Conservation (phyloP, 1,140 invertebrate species). For the Dreissena polymorpha region DNA sequence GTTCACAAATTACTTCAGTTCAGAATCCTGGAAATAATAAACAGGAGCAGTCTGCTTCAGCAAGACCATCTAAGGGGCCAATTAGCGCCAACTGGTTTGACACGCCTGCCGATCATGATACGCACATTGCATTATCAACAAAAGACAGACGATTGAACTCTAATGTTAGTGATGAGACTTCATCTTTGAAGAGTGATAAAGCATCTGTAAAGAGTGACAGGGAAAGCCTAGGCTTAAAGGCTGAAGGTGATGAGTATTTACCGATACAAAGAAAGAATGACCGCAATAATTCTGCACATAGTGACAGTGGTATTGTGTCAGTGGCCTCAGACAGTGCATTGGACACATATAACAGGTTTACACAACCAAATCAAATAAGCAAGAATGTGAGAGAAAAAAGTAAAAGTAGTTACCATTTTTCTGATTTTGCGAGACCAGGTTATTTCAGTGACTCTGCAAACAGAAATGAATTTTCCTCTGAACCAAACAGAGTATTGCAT, state of each 20-base stretch:
- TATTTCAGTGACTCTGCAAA: slow-evolving; percentile 44
- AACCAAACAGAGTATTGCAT: slow-evolving; percentile 32
- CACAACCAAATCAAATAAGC: not conserved
- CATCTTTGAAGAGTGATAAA: not conserved
- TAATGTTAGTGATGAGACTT: slow-evolving; percentile 20
- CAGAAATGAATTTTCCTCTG: slow-evolving; percentile 1
- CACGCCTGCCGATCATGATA: slow-evolving; percentile 62
- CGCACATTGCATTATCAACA: slow-evolving; percentile 52
- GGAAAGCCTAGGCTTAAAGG: slow-evolving; percentile 4
- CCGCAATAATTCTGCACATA: slow-evolving; percentile 49
- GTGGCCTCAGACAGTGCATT: slow-evolving; percentile 26
- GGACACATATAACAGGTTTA: not conserved
- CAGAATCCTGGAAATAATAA: not conserved
- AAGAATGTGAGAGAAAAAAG: not conserved
- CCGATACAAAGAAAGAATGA: slow-evolving; percentile 52
- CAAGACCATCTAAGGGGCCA: slow-evolving; percentile 21
- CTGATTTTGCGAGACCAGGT: slow-evolving; percentile 36
- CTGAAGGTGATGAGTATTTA: slow-evolving; percentile 46
- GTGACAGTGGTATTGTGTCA: slow-evolving; percentile 56
- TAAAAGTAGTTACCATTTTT: slow-evolving; percentile 9
- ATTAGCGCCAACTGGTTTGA: slow-evolving; percentile 60
- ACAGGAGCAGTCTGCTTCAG: not conserved
- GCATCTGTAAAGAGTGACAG: slow-evolving; percentile 14
- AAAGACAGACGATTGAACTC: not conserved
- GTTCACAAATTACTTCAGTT: not conserved